phyloP scores from a whole-genome alignment of 1,140 invertebrate species.

The Pogonognathellus flavescens region DNA sequence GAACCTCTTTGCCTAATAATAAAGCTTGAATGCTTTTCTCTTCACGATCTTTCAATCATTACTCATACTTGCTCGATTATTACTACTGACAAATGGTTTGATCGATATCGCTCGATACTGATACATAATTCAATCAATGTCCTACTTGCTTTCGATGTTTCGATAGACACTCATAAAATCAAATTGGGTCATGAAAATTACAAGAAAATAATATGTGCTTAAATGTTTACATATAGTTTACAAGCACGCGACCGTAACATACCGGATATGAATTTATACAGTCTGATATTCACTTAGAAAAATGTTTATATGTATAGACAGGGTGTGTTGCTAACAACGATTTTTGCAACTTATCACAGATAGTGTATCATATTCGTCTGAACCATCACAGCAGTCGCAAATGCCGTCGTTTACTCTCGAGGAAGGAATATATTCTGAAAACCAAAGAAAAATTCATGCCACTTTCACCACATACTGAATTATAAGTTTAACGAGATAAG shows the following conservation, averaged over 20 bases:
- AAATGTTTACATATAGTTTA: too few species aligned
- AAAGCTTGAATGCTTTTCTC: too few species aligned
- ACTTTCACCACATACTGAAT: not conserved
- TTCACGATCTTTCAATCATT: too few species aligned
- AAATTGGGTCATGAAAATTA: not conserved
- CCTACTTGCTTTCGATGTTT: too few species aligned
- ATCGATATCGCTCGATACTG: too few species aligned
- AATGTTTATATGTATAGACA: too few species aligned
- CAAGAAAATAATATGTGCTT: not conserved
- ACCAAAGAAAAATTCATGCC: not conserved
- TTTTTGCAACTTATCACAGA: constrained; percentile 54
- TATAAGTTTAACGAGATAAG: not conserved
- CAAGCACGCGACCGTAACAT: not conserved
- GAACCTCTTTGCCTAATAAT: too few species aligned
- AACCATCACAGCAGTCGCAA: constrained; percentile 65
- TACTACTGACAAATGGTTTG: too few species aligned
- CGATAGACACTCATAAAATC: not conserved
- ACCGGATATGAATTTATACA: not conserved
- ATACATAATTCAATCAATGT: too few species aligned
- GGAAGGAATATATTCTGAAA: constrained; percentile 64
- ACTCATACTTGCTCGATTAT: too few species aligned
- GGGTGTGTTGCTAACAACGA: not conserved
- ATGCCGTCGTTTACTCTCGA: constrained; percentile 64
- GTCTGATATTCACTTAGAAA: too few species aligned
- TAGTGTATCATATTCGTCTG: constrained; percentile 61